phyloP scores from a whole-genome alignment of 2,113 vertebrate genomes.

The Chinchilla lanigera region DNA sequence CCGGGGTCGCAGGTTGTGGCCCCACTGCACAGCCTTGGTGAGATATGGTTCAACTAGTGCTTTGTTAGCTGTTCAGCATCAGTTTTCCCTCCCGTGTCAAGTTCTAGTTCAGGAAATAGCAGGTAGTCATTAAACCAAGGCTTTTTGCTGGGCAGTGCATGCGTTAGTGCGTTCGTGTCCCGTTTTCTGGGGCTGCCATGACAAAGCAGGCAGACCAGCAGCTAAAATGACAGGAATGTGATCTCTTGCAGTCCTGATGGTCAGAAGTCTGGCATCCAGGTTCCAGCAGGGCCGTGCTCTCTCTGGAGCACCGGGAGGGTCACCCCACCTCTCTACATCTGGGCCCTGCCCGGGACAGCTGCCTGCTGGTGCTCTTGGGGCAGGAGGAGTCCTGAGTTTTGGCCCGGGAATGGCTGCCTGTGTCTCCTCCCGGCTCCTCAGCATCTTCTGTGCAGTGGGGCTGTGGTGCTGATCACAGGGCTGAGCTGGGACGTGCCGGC shows the following conservation, averaged over 20 bases:
- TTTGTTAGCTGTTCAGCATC: fast-evolving
- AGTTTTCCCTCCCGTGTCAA: fast-evolving
- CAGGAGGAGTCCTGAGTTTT: not conserved
- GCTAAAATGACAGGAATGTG: fast-evolving
- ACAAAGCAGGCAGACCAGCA: fast-evolving
- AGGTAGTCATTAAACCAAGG: fast-evolving
- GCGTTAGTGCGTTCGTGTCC: fast-evolving
- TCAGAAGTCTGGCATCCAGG: not conserved
- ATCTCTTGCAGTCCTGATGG: fast-evolving
- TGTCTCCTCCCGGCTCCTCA: not conserved
- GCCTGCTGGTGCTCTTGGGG: fast-evolving
- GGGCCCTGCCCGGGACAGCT: too few species aligned
- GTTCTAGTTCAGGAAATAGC: too few species aligned
- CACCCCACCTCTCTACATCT: too few species aligned
- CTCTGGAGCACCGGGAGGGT: fast-evolving
- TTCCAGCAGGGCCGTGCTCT: fast-evolving
- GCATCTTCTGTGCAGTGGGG: not conserved
- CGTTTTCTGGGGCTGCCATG: too few species aligned
- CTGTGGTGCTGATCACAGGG: fast-evolving
- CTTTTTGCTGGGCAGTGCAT: too few species aligned
- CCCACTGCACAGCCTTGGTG: not conserved
- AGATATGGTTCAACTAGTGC: fast-evolving
- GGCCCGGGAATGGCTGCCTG: fast-evolving
- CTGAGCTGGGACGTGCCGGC: not conserved
- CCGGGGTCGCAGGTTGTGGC: fast-evolving